Conservation (phyloP, 2,888 invertebrate species). For the Xanthorhoe designata region DNA sequence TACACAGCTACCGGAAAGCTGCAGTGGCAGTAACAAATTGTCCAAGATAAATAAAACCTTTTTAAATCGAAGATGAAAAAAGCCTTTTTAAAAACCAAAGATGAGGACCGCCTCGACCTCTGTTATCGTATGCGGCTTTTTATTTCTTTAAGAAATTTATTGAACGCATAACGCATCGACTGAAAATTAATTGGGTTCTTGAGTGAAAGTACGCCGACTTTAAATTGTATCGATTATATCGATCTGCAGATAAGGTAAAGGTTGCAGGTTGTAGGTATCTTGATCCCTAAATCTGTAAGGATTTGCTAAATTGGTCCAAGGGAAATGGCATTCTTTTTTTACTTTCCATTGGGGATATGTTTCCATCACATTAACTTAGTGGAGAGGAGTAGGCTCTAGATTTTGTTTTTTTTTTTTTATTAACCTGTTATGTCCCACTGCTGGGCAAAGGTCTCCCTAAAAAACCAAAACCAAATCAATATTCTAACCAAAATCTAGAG, state of each 20-base stretch:
- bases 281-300: slow-evolving; percentile 26
- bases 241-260: slow-evolving; percentile 60
- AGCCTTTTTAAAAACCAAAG: slow-evolving; percentile 72
- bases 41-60: slow-evolving; percentile 82
- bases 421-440: too few species aligned
- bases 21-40: slow-evolving; percentile 84
- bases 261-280: slow-evolving; percentile 39
- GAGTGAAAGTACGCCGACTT: slow-evolving; percentile 74
- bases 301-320: slow-evolving; percentile 32
- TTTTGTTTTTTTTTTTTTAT: too few species aligned
- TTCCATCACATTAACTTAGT: too few species aligned
- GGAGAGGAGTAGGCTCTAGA: not conserved
- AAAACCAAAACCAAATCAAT: not conserved
- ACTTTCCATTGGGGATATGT: too few species aligned
- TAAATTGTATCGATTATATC: slow-evolving; percentile 66
- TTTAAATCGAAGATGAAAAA: slow-evolving; percentile 72
- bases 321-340: not conserved
- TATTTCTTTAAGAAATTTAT: slow-evolving; percentile 61
- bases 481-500: slow-evolving; percentile 17
- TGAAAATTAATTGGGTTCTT: slow-evolving; percentile 75
- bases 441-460: too few species aligned
- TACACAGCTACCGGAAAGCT: slow-evolving; percentile 81
- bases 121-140: slow-evolving; percentile 68
- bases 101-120: slow-evolving; percentile 52
- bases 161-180: slow-evolving; percentile 73